Evolutionary conservation across 2,888 invertebrate species (phyloP).

Genomic region (Metacarcinus magister): DNA sequence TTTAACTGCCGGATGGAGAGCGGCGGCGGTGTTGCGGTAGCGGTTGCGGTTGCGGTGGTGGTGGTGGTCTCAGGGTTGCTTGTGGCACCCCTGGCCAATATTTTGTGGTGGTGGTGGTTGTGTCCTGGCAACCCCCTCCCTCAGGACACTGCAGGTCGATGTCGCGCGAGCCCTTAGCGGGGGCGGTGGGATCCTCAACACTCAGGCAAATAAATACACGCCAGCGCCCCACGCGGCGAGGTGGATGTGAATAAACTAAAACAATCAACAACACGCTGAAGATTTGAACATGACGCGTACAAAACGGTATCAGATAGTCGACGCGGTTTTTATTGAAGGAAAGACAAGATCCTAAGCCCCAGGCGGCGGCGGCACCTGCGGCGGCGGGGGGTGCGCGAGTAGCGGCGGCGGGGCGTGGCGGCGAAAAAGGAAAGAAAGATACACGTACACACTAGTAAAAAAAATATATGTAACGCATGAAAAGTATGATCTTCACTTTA

Average conservation of each 20-base stretch:
- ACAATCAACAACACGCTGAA: not conserved
- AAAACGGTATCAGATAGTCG: not conserved
- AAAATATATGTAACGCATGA: not conserved
- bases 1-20: not conserved
- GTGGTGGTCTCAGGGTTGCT: slow-evolving; percentile 41
- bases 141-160: slow-evolving; percentile 66
- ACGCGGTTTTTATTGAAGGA: not conserved
- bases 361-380: not conserved
- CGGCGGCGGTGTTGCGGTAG: not conserved
- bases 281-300: not conserved
- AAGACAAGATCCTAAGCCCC: not conserved
- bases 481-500: not conserved
- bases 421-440: not conserved
- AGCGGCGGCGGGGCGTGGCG: not conserved
- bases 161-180: slow-evolving; percentile 74
- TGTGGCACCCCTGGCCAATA: slow-evolving; percentile 66
- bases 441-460: not conserved
- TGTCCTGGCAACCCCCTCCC: slow-evolving; percentile 74
- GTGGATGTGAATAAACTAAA: not conserved
- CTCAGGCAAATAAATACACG: not conserved
- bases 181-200: slow-evolving; percentile 67
- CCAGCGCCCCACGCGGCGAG: not conserved
- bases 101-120: slow-evolving; percentile 53
- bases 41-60: not conserved
- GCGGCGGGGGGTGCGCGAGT: not conserved